phyloP scores from a whole-genome alignment of 2,888 invertebrate species.

The Idaea aversata region DNA sequence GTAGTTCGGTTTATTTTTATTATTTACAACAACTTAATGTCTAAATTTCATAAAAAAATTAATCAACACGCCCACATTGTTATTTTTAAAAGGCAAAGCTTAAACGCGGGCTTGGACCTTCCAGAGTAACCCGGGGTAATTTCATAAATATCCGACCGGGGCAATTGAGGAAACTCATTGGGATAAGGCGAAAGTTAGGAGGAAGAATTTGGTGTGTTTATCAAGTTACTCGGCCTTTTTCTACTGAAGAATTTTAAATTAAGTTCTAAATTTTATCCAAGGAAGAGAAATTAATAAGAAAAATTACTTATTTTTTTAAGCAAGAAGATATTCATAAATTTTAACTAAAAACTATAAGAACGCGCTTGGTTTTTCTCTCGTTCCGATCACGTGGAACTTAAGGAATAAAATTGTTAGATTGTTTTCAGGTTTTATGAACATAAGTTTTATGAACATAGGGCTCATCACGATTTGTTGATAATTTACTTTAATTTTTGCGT shows the following conservation, averaged over 20 bases:
- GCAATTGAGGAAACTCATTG: conserved; percentile 61
- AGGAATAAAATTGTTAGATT: too few relatives aligned
- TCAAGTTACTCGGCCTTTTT: background rate
- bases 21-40: background rate
- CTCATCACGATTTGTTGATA: too few relatives aligned
- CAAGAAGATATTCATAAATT: too few relatives aligned
- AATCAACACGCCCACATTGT: conserved; percentile 21
- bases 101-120: conserved; percentile 51
- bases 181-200: conserved; percentile 25
- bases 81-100: conserved; percentile 40
- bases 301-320: background rate
- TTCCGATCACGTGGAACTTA: too few relatives aligned
- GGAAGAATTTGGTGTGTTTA: background rate
- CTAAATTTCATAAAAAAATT: conserved; percentile 17
- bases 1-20: too few relatives aligned
- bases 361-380: too few relatives aligned
- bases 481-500: too few relatives aligned
- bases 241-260: background rate
- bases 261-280: background rate
- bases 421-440: too few relatives aligned
- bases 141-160: conserved; percentile 70
- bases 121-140: conserved; percentile 56
- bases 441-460: too few relatives aligned
- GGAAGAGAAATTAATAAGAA: background rate
- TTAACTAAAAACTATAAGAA: too few relatives aligned